phyloP scores from a whole-genome alignment of 2,113 vertebrate species.

The Kryptolebias marmoratus region DNA sequence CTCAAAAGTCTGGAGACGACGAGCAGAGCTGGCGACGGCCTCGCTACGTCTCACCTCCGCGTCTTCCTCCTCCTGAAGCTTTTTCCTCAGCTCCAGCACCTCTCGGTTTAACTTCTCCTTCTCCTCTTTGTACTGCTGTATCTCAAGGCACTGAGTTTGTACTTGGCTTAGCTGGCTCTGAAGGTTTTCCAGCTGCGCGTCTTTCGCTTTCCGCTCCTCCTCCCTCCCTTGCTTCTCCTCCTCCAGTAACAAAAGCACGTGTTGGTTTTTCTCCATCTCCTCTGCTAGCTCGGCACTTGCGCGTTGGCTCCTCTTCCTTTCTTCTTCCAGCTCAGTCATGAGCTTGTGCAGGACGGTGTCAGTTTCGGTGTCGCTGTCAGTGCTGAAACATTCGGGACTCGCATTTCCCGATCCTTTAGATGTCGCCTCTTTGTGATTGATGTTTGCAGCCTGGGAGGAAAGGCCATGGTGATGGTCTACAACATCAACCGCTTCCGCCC shows the following conservation, averaged over 20 bases:
- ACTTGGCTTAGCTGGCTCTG: constrained; percentile 69
- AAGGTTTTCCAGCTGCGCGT: constrained; percentile 69
- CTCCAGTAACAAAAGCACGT: constrained; percentile 74
- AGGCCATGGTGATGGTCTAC: constrained; percentile 54
- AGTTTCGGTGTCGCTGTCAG: constrained; percentile 18
- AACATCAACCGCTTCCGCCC: constrained; percentile 45
- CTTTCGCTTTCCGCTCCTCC: constrained; percentile 69
- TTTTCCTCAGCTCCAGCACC: constrained; percentile 75
- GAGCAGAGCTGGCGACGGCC: constrained; percentile 57
- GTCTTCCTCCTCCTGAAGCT: constrained; percentile 65
- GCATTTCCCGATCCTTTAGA: constrained; percentile 62
- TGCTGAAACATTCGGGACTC: constrained; percentile 44
- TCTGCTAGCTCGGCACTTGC: constrained; percentile 63
- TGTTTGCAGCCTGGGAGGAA: constrained; percentile 55
- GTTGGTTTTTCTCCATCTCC: constrained; percentile 64
- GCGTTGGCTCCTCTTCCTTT: constrained; percentile 51
- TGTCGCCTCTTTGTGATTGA: constrained; percentile 59
- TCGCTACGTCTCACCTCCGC: constrained; percentile 59
- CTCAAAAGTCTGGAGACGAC: constrained; percentile 64
- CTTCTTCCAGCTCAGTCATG: constrained; percentile 71
- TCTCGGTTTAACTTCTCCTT: constrained; percentile 81
- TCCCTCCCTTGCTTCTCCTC: constrained; percentile 65
- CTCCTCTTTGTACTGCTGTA: constrained; percentile 77
- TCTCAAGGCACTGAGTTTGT: constrained; percentile 74
- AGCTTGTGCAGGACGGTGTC: constrained; percentile 65